Evolutionary conservation across 2,888 invertebrate species (phyloP).

Genomic region (Tenodera sinensis): DNA sequence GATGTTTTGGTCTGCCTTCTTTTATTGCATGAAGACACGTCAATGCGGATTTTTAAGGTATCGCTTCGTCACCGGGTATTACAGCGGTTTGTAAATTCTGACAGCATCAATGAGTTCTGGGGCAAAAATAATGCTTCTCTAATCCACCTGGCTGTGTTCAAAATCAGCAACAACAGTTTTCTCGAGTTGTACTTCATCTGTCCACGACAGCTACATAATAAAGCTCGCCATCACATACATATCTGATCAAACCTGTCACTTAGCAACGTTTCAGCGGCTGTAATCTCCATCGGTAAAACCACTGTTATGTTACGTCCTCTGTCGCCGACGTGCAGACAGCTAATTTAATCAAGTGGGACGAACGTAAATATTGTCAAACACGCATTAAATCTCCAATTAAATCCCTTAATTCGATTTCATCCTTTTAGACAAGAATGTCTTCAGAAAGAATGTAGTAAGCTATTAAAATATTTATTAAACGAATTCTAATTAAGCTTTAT

Average conservation of each 20-base stretch:
- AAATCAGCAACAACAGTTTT: not conserved
- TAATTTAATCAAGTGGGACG: too few relatives aligned
- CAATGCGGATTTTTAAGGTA: not conserved
- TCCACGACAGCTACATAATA: not conserved
- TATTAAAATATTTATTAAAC: too few relatives aligned
- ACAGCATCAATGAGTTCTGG: not conserved
- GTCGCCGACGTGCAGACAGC: too few relatives aligned
- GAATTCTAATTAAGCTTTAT: too few relatives aligned
- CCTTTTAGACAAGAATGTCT: too few relatives aligned
- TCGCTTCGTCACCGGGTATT: not conserved
- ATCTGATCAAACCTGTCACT: not conserved
- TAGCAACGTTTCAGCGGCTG: not conserved
- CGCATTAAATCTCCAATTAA: too few relatives aligned
- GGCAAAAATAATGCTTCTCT: not conserved
- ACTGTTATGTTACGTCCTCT: not conserved
- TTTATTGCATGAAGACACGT: slow-evolving; percentile 4
- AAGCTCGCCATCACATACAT: not conserved
- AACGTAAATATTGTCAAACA: too few relatives aligned
- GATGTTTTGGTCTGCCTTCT: not conserved
- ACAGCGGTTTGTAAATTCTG: not conserved
- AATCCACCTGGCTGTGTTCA: not conserved
- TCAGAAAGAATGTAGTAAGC: too few relatives aligned
- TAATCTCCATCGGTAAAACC: not conserved
- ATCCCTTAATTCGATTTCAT: too few relatives aligned
- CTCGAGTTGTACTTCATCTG: not conserved